Conservation (phyloP, 2,888 invertebrate genomes). For the Dolichopus griseipennis region DNA sequence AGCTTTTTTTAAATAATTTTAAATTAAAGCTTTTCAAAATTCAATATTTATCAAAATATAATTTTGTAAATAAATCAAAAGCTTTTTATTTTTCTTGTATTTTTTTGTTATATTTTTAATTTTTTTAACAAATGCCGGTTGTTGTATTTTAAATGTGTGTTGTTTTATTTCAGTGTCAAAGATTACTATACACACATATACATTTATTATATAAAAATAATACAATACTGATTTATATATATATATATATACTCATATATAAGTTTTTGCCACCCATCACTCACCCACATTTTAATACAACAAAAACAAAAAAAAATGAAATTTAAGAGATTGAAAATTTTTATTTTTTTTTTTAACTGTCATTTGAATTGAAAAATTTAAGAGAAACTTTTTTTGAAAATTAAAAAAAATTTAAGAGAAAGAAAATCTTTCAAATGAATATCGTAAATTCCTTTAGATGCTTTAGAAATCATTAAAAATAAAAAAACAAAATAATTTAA, state of each 20-base stretch:
- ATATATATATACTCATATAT: background rate
- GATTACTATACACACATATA: background rate
- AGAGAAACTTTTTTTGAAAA: background rate
- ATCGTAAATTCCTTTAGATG: constrained; percentile 2
- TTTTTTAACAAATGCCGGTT: background rate
- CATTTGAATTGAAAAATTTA: background rate
- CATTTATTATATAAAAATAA: too few species aligned
- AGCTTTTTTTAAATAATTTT: too few species aligned
- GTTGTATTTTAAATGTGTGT: background rate
- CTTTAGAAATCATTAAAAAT: background rate
- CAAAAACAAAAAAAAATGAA: too few species aligned
- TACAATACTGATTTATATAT: background rate
- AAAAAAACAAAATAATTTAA: too few species aligned
- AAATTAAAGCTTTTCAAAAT: too few species aligned
- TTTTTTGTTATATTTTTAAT: background rate
- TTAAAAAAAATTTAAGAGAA: background rate
- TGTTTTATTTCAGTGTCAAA: background rate
- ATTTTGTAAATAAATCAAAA: too few species aligned
- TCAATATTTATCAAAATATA: too few species aligned
- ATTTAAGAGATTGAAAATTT: too few species aligned
- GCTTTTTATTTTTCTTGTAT: too few species aligned
- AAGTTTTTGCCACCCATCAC: background rate
- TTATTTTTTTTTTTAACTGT: too few species aligned
- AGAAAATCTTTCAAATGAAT: background rate
- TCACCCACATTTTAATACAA: background rate